Percentiles rank a stretch among this genome's conserved stretches.
Evolutionary conservation across 2,113 vertebrate species (phyloP).

Genomic region (Cololabis saira): DNA sequence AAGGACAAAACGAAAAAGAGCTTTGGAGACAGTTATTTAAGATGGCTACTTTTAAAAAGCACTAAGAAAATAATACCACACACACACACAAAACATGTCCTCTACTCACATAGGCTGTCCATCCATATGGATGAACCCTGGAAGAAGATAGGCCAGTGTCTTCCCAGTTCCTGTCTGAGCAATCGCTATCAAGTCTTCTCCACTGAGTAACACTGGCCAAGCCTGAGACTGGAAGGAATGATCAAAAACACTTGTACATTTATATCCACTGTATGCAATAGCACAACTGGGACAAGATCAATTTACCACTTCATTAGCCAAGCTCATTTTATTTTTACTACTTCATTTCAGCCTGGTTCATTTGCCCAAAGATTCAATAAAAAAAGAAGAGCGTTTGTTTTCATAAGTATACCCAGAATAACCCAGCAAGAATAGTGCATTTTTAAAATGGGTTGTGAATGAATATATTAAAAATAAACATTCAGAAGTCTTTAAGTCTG

Average conservation of each 20-base stretch:
- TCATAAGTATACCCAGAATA: too few relatives aligned
- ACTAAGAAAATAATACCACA: neutral
- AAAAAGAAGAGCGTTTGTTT: too few relatives aligned
- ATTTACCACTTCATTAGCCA: too few relatives aligned
- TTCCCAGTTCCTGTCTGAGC: conserved; percentile 98
- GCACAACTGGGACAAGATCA: too few relatives aligned
- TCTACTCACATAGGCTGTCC: conserved; percentile 89
- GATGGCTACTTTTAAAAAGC: neutral
- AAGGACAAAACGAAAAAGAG: neutral
- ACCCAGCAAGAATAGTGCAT: too few relatives aligned
- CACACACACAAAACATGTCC: neutral
- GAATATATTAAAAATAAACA: too few relatives aligned
- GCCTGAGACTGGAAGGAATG: conserved; percentile 86
- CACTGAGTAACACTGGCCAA: conserved; percentile 92
- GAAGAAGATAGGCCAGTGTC: conserved; percentile 93
- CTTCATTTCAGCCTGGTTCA: too few relatives aligned
- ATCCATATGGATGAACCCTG: conserved; percentile 96
- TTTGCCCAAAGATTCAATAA: too few relatives aligned
- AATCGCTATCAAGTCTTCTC: conserved; percentile 94
- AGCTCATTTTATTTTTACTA: too few relatives aligned
- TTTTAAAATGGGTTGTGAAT: too few relatives aligned
- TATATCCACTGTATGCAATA: too few relatives aligned
- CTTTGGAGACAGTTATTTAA: neutral
- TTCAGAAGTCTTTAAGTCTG: too few relatives aligned
- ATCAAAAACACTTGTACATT: neutral